Percentiles rank a stretch among this genome's conserved stretches.
phyloP scores from a whole-genome alignment of 92 coral and sea anemone genomes.

The Desmophyllum pertusum region DNA sequence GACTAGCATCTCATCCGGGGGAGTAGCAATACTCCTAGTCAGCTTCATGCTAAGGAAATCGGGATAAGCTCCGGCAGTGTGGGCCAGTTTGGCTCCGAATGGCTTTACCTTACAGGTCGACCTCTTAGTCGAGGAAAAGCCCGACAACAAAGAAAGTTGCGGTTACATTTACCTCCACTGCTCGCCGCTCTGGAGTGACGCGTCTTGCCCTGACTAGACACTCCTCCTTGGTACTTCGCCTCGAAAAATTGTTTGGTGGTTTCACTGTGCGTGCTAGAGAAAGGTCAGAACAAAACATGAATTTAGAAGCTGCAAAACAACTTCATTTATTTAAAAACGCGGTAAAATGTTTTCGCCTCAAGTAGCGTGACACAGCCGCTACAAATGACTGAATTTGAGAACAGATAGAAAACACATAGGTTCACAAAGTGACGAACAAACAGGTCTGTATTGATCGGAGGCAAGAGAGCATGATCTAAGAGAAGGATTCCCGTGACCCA shows the following conservation, averaged over 20 bases:
- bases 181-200: slow-evolving; percentile 74
- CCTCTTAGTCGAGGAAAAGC: too few species aligned
- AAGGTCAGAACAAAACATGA: not conserved
- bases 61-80: too few species aligned
- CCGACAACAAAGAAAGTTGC: too few species aligned
- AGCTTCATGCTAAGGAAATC: too few species aligned
- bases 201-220: slow-evolving; percentile 53
- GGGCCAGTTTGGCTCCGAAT: too few species aligned
- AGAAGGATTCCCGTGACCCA: too few species aligned
- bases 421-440: not conserved
- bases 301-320: not conserved
- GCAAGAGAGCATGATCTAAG: too few species aligned
- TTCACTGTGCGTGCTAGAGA: slow-evolving; percentile 70
- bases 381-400: not conserved
- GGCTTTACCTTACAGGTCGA: too few species aligned
- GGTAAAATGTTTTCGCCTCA: too few species aligned
- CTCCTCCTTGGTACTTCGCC: slow-evolving; percentile 83
- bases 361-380: not conserved
- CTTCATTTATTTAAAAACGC: too few species aligned
- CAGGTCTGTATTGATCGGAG: not conserved
- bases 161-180: slow-evolving; percentile 59
- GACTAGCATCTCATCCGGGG: too few species aligned
- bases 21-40: too few species aligned
- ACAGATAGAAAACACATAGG: not conserved
- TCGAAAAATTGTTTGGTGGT: slow-evolving; percentile 82